Evolutionary conservation across 2,797 vertebrate genomes (phyloP).

Genomic region (Neosilurus hyrtlii): DNA sequence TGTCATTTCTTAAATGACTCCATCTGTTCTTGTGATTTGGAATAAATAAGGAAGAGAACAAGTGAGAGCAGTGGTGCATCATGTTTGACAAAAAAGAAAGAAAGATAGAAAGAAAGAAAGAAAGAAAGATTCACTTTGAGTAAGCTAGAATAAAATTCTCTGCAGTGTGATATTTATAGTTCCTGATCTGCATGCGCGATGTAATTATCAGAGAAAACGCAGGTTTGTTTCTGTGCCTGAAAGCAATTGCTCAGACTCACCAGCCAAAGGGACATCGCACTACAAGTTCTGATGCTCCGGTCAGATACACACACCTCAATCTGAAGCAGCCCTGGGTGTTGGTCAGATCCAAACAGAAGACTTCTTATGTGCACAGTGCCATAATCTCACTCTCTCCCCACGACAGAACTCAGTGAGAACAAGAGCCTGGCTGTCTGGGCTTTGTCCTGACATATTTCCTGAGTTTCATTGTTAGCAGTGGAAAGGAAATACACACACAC

Average conservation of each 20-base stretch:
- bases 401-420: slow-evolving; percentile 57
- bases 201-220: background rate
- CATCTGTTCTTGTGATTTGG: slow-evolving; percentile 13
- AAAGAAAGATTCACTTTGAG: background rate
- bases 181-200: slow-evolving; percentile 6
- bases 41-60: slow-evolving; percentile 29
- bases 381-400: slow-evolving; percentile 48
- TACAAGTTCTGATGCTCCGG: slow-evolving; percentile 14
- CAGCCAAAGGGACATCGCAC: slow-evolving; percentile 74
- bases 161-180: background rate
- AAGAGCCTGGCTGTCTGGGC: slow-evolving; percentile 66
- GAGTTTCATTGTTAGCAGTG: slow-evolving; percentile 72
- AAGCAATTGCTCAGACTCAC: slow-evolving; percentile 65
- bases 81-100: background rate
- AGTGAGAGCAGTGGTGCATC: slow-evolving; percentile 1
- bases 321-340: slow-evolving; percentile 50
- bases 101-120: background rate
- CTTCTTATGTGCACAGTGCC: slow-evolving; percentile 51
- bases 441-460: slow-evolving; percentile 80
- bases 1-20: slow-evolving; percentile 26
- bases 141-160: background rate
- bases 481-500: slow-evolving; percentile 65
- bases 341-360: slow-evolving; percentile 50
- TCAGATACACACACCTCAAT: slow-evolving; percentile 56
- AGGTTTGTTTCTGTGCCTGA: background rate